Conservation (phyloP, 92 coral and sea anemone species). For the Desmophyllum pertusum region DNA sequence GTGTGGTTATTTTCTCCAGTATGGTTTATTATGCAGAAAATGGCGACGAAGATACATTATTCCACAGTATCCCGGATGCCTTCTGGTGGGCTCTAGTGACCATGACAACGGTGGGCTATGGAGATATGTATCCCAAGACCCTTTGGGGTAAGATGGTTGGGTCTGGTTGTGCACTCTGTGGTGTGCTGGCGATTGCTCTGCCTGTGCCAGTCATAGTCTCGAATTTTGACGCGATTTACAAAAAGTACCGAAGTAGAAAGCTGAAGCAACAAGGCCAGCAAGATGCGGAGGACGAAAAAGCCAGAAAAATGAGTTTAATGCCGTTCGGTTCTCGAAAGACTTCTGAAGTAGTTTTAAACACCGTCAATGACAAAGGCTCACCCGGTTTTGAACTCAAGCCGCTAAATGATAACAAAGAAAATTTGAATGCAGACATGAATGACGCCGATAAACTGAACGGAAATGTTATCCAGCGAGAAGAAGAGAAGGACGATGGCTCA, state of each 20-base stretch:
- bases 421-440: conserved; percentile 10
- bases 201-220: conserved; percentile 98
- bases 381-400: conserved; percentile 19
- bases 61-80: conserved; percentile 91
- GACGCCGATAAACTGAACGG: conserved; percentile 56
- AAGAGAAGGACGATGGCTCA: conserved; percentile 7
- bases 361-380: neutral
- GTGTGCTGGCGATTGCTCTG: conserved; percentile 91
- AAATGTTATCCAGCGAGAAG: conserved; percentile 45
- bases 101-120: conserved; percentile 99
- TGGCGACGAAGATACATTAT: conserved; percentile 72
- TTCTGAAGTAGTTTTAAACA: conserved; percentile 16
- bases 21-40: conserved; percentile 97
- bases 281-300: conserved; percentile 36
- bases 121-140: conserved; percentile 93
- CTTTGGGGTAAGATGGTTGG: conserved; percentile 96
- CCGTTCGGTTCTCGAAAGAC: conserved; percentile 34
- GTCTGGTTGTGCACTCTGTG: conserved; percentile 90
- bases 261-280: conserved; percentile 68
- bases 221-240: conserved; percentile 91
- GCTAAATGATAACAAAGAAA: neutral
- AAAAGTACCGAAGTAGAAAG: conserved; percentile 83
- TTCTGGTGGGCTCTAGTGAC: conserved; percentile 99
- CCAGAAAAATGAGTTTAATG: conserved; percentile 47
- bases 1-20: conserved; percentile 97